Evolutionary conservation across 2,113 vertebrate species (phyloP), one percentile per base, ranked within the genome.

Genomic region (Tetrax tetrax): DNA sequence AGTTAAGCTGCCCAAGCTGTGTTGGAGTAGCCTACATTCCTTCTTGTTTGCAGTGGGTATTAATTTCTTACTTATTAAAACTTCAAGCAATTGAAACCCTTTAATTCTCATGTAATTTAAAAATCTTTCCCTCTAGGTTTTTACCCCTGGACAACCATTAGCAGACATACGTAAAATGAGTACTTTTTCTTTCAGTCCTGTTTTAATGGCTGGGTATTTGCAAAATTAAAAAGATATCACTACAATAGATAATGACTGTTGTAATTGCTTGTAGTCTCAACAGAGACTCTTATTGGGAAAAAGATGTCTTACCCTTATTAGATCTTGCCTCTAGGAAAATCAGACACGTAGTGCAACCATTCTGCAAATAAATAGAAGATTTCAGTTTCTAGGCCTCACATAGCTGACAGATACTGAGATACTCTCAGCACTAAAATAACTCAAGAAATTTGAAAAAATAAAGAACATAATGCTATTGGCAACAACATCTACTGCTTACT

Each of bases 91-190:
- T 41, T 66, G 41, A 93, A 96, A 89, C 31, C 59, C 51, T 61
- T 87, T 96, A 95, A 86, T 96, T 91, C 87, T 95, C 57, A 27
- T 37, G 64, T 77, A 90, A 72, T 90, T 96, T 95, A 78, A 75
- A 75, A 93, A 83, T 70, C 37, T 71, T 93, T 90, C 51, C 41
- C 51, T 91, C 56, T 64, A 68, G 43, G 19, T 86, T 90, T 94
- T 83, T 94, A 66, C 20, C 48, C 12, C 80, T 78, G 79, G 96
- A 96, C 85, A 92, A 75, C 13, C 60, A 53, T 43, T 87, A 90
- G 38, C 27, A 95, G 72, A 68, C 47, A 54, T 74, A 74, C 7
- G 24, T 81, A 86, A 96, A 96, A 81, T 74, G 28, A 90, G 28
- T 86, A 35, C 43, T 81, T 93, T 87, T 94, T 94, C 20, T 93